Conservation (phyloP, 92 coral and sea anemone species). For the Muricea muricata region DNA sequence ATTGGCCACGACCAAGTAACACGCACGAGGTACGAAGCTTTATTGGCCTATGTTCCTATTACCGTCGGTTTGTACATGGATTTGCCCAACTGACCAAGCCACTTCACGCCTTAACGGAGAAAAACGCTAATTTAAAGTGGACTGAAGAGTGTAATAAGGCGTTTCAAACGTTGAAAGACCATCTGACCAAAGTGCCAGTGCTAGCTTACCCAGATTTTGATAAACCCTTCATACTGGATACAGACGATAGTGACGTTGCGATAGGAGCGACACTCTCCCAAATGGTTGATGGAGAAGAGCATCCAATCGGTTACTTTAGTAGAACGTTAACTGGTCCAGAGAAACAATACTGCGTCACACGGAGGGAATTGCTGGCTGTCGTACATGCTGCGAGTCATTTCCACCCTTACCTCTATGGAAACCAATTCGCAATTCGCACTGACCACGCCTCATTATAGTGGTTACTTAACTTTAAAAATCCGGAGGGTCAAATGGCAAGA, state of each 20-base stretch:
- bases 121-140: conserved; percentile 15
- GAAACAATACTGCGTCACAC: background rate
- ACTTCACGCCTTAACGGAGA: conserved; percentile 43
- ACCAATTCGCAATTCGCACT: background rate
- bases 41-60: too few species aligned
- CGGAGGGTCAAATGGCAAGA: background rate
- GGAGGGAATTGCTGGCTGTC: background rate
- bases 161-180: background rate
- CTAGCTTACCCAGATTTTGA: conserved; percentile 36
- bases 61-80: too few species aligned
- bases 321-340: background rate
- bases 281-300: background rate
- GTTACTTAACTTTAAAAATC: background rate
- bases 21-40: too few species aligned
- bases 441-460: background rate
- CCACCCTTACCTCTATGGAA: background rate
- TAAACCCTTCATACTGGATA: too few species aligned
- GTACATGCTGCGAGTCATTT: background rate
- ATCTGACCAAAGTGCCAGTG: conserved; percentile 20
- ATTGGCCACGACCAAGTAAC: too few species aligned
- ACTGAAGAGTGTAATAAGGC: conserved; percentile 37
- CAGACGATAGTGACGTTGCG: background rate
- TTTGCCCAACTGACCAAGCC: too few species aligned
- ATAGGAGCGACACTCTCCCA: background rate
- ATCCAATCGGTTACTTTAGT: background rate